Evolutionary conservation across 2,797 vertebrate genomes (phyloP), one percentile per base, ranked within the genome.

Genomic region (Semaprochilodus insignis): DNA sequence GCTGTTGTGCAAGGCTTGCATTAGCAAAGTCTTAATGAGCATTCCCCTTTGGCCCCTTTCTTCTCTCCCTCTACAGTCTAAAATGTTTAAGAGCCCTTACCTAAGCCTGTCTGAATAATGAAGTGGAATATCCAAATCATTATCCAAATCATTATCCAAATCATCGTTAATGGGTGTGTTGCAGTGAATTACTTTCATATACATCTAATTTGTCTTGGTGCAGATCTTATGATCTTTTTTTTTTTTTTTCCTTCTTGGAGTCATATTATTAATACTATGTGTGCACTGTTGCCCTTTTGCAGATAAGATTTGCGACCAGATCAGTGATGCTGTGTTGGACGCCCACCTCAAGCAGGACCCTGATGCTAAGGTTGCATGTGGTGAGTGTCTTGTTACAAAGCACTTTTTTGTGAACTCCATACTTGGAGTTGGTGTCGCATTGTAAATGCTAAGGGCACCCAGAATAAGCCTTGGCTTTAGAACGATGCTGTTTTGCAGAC

Each of bases 291-390:
- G 74, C 62, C n/a, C 19, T 65, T 55, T 69, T 40, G 51, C 92
- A 99, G 97, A 99, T 94, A 99, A 99, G 87, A 97, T 99, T 74
- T 99, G 97, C 70, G 97, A 98, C 90, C 97, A 98, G 81, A 98
- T 98, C 88, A 98, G 97, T 13, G 97, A 99, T 11, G 97, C 97
- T 0, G 97, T 99, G 48, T 93, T 99, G 85, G 98, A 99, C 15
- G 97, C 97, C 17, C 97, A 99, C 73, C 97, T 99, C 84, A 95
- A 91, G 72, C 96, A 99, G 87, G 97, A 99, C 85, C 97, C 98
- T 0, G 95, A 99, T 40, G 97, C 97, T 90, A 99, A 98, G 94
- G 97, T 99, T 82, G 98, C 97, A 36, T 98, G 98, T 78, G 97
- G 98, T 99, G 90, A 95, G 97, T 91, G 52, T 88, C 57, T 0